Evolutionary conservation across 23 tunicate genomes (phyloP), one percentile per base, ranked within the genome.

Genomic region (Oikopleura albicans): DNA sequence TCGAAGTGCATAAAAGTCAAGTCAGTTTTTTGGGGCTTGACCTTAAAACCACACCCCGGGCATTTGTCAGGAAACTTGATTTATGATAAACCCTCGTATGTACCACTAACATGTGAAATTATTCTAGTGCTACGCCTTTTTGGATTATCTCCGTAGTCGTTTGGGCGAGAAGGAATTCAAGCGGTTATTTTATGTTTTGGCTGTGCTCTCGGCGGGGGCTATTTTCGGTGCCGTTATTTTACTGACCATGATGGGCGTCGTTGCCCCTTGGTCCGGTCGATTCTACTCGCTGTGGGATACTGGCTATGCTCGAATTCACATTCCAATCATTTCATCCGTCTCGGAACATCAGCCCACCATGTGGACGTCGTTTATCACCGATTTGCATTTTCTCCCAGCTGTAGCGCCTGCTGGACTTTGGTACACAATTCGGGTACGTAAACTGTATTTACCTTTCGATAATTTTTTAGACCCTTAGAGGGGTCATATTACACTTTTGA

Each of bases 281-380:
- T 94, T 94, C 84, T 94, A 94, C 76, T 94, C 99, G 39, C 96
- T 94, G 38, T 66, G 89, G 84, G 99, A 94, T 90, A 94, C 99
- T n/a, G 89, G 96, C 33, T 71, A 71, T 71, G 79, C 79, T 71
- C 33, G 79, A 71, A 71, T 71, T 71, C 79, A 66, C 84, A 87
- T 94, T 76, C 99, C 99, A 0, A 94, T 94, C 79, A 94, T 94
- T 84, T 94, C 99, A 0, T 94, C 99, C 40, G 99, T 94, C n/a
- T 94, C 99, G 34, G 99, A 94, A 85, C 99, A 94, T 91, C 99
- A 94, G 83, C 99, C 99, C 38, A 94, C 99, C 1, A 90, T 94
- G 40, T 94, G 99, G 99, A 88, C 99, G 0, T 91, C 91, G 22
- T 89, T 86, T 40, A 86, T 79, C 39, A 86, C 84, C 36, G 87